Evolutionary conservation across 2,113 vertebrate species (phyloP), one percentile per base, ranked within the genome.

Genomic region (Acrocephalus kingi): DNA sequence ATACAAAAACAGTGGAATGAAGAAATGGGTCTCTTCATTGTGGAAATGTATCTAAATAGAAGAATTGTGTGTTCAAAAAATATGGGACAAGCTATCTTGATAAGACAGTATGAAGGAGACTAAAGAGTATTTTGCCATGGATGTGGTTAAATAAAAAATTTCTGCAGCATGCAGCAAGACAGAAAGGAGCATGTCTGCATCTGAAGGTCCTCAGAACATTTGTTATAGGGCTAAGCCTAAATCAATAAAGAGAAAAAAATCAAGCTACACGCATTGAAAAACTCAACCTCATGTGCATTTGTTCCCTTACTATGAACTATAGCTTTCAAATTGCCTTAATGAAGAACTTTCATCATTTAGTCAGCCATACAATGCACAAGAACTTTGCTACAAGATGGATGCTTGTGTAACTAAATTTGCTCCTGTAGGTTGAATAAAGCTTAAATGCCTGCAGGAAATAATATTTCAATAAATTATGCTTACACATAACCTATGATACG

Each of bases 61-160:
- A 74, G 43, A 82, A 84, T 4, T 41, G 1, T 2, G 5, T 15
- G 3, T 12, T 74, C 0, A 0, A 84, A 49, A 84, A 45, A 41
- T n/a, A 19, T 15, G 83, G 37, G 9, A 5, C 9, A 52, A 43
- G 3, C 7, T 69, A 12, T 48, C 13, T 52, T 66, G 28, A 45
- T 49, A 71, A 71, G 35, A 33, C 23, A 39, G 11, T 27, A 33
- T 25, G 49, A 66, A 63, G 17, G 6, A 52, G 10, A 82, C 61
- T 28, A 64, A 51, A 30, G 3, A 48, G 4, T 13, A 18, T 39
- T 90, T 92, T 74, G 6, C 16, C 13, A 16, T 16, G 24, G 2
- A 37, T 30, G 21, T 56, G 14, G n/a, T 39, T 58, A 67, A 86
- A 84, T 41, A 52, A 64, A 86, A 11, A 63, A 66, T 3, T 23